Evolutionary conservation across 2,797 vertebrate species (phyloP).

Genomic region (Lindbergichthys nudifrons): DNA sequence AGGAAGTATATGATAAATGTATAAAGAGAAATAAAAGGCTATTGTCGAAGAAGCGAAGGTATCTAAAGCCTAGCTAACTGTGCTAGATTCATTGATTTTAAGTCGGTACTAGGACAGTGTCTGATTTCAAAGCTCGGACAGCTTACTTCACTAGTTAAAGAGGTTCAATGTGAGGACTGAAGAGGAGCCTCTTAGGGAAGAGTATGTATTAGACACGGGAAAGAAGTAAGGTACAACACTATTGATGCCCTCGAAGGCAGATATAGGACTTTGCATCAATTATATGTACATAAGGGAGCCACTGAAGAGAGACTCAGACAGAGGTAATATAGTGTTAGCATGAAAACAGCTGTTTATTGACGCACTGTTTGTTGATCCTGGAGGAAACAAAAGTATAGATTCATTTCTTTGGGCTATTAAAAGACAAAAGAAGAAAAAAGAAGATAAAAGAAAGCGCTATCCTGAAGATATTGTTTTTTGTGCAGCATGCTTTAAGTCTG

Average conservation of each 20-base stretch:
- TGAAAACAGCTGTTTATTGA: conserved; percentile 21
- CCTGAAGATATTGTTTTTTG: conserved; percentile 17
- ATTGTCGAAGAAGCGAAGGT: background rate
- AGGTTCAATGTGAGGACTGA: conserved; percentile 7
- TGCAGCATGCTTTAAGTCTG: conserved; percentile 7
- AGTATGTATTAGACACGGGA: background rate
- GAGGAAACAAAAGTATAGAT: conserved; percentile 30
- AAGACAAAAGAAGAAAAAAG: conserved; percentile 13
- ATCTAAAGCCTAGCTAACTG: conserved; percentile 6
- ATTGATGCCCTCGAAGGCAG: conserved; percentile 28
- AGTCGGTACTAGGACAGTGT: conserved; percentile 18
- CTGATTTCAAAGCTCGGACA: conserved; percentile 20
- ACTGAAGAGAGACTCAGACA: conserved; percentile 20
- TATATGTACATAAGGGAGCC: conserved; percentile 30
- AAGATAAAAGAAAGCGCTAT: background rate
- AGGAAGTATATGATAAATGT: conserved; percentile 18
- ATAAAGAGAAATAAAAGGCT: conserved; percentile 13
- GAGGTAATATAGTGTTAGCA: conserved; percentile 34
- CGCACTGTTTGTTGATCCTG: conserved; percentile 44
- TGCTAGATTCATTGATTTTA: conserved; percentile 30
- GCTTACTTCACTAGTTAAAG: conserved; percentile 6
- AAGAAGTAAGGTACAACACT: conserved; percentile 25
- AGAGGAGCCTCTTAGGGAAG: background rate
- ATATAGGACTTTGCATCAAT: conserved; percentile 36
- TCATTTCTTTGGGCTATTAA: conserved; percentile 19